Base-by-base conservation (phyloP, 2,797 vertebrate species). In the Anisognathus igniventris region DNA sequence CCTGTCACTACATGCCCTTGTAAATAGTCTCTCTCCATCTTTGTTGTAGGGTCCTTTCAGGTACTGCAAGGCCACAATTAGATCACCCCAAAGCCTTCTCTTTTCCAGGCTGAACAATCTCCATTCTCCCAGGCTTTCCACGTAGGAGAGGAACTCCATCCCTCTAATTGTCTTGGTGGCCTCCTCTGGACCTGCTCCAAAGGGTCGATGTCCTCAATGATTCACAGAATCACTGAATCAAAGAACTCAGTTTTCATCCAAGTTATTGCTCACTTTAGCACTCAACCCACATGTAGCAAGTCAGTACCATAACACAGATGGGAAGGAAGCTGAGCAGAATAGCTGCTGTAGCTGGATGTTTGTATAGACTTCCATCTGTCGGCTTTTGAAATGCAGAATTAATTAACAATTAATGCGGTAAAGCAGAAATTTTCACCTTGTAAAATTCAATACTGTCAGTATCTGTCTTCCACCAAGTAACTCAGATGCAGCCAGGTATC, bases 141-240 rank as follows among this genome's bases (percentile, higher is more conserved):
- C 10, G 3, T 0, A 47, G 33, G 45, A 80, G 18, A 67, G 10
- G 2, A 31, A 3, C 30, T 31, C 30, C 19, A 11, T 14, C 8
- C 54, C 4, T 74, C 30, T 54, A 7, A 31, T 31, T 1, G 0
- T 35, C 62, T 39, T 60, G 22, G 67, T 80, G 54, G 70, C 54
- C 47, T 48, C 31, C 10, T 74, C 47, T 54, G 61, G 54, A 61
- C 40, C 28, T 40, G 15, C 10, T 88, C 47, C 54, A 47, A 37
- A 18, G 42, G 45, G 18, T 42, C 1, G 0, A 14, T 81, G 54
- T 80, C 61, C 68, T 60, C 39, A 44, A 11, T 61, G 31, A 60
- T 45, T 74, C 68, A 27, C 24, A 48, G 42, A 83, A 51, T 22
- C 61, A 37, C 56, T 31, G 14, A 93, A 70, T 45, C 15, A 16